Conservation (phyloP, 2,797 vertebrate genomes). For the Pipistrellus kuhlii region DNA sequence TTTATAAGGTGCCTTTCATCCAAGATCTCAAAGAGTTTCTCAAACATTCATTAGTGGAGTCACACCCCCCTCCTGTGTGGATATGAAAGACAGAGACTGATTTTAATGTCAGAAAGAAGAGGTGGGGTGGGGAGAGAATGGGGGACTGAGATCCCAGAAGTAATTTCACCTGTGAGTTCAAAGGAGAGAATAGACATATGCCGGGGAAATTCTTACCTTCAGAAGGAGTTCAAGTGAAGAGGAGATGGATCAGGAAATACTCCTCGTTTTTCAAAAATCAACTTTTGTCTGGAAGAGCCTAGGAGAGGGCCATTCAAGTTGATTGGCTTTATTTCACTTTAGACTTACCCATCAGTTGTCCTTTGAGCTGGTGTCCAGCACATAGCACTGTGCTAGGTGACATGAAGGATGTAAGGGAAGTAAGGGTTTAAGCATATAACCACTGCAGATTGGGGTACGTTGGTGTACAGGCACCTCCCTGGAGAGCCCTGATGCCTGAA, state of each 20-base stretch:
- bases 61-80: slow-evolving; percentile 28
- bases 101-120: slow-evolving; percentile 63
- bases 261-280: neutral
- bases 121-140: neutral
- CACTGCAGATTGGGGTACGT: neutral
- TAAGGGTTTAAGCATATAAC: neutral
- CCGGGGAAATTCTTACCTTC: neutral
- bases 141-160: neutral
- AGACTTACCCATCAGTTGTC: neutral
- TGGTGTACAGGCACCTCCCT: neutral
- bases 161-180: slow-evolving; percentile 46
- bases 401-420: neutral
- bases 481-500: neutral
- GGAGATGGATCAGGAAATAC: neutral
- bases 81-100: slow-evolving; percentile 68
- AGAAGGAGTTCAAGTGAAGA: neutral
- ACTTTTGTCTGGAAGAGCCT: neutral
- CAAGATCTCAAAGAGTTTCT: slow-evolving; percentile 78
- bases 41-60: slow-evolving; percentile 78
- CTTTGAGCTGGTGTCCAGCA: neutral
- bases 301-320: neutral
- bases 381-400: neutral
- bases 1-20: slow-evolving; percentile 83
- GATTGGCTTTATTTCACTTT: neutral
- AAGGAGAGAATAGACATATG: neutral